Conservation (phyloP, 2,888 invertebrate species). For the Brachyptera putata region DNA sequence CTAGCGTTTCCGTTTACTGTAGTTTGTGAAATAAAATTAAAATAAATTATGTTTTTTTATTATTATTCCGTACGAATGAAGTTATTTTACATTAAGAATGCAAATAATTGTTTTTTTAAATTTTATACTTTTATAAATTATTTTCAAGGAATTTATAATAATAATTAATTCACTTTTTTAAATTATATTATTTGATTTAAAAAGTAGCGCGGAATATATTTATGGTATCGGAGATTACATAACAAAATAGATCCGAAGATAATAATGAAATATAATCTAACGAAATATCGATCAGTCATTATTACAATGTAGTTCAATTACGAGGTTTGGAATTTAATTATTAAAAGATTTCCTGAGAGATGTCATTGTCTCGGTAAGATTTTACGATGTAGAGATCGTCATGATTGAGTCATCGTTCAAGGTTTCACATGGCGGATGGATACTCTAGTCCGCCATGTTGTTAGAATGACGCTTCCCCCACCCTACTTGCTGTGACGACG, state of each 20-base stretch:
- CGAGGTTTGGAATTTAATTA: not conserved
- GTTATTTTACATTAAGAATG: too few relatives aligned
- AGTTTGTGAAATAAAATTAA: too few relatives aligned
- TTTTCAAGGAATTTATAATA: too few relatives aligned
- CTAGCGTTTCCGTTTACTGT: too few relatives aligned
- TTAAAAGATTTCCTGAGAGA: not conserved
- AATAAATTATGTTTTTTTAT: too few relatives aligned
- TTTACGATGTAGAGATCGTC: not conserved
- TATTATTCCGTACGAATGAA: too few relatives aligned
- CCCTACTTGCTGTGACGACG: constrained; percentile 64
- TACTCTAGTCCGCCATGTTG: constrained; percentile 56
- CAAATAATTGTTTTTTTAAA: too few relatives aligned
- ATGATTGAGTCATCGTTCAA: not conserved
- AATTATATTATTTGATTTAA: not conserved
- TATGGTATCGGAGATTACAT: not conserved
- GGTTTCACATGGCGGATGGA: constrained; percentile 23
- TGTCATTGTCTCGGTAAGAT: not conserved
- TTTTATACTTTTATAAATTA: too few relatives aligned
- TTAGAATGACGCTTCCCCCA: constrained; percentile 65
- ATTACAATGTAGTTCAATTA: not conserved
- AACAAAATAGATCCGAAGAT: not conserved
- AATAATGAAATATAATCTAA: not conserved
- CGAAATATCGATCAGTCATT: not conserved
- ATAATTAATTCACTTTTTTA: not conserved
- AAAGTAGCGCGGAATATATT: not conserved